phyloP scores from a whole-genome alignment of 2,888 invertebrate genomes.

The Drosophila sordidula region DNA sequence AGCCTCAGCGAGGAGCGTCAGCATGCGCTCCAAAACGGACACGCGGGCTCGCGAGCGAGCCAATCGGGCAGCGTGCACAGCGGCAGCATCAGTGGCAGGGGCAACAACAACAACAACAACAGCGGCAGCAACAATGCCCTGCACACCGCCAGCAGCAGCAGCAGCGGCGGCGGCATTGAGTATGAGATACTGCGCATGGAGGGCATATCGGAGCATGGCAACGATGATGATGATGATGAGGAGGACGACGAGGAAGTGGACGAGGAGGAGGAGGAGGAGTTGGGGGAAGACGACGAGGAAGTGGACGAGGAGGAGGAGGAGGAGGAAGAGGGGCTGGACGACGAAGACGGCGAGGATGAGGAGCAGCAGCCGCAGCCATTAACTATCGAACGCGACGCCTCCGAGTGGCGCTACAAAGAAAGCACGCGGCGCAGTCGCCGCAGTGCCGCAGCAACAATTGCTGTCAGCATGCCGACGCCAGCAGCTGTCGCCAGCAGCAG shows the following conservation, averaged over 20 bases:
- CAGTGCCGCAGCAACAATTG: constrained; percentile 11
- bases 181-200: constrained; percentile 94
- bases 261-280: constrained; percentile 18
- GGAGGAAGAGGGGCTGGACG: constrained; percentile 6
- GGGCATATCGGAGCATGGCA: constrained; percentile 87
- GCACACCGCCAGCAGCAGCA: constrained; percentile 15
- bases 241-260: constrained; percentile 32
- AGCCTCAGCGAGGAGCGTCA: constrained; percentile 88
- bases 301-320: constrained; percentile 1
- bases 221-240: constrained; percentile 74
- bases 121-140: constrained; percentile 7
- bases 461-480: constrained; percentile 6
- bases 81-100: neutral
- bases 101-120: constrained; percentile 2
- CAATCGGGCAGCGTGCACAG: neutral
- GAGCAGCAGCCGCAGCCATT: constrained; percentile 11
- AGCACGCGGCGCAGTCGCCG: constrained; percentile 61
- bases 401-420: constrained; percentile 30
- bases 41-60: neutral
- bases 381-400: constrained; percentile 17
- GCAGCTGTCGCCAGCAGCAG: constrained; percentile 1
- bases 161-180: constrained; percentile 85
- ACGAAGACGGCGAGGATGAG: constrained; percentile 8
- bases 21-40: constrained; percentile 54
- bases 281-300: constrained; percentile 9